These are phyloP conservation scores for Orthonychiurus folsomi DNA, from an alignment of 2,888 invertebrate genomes.

Conservation along the genomic window DNA sequence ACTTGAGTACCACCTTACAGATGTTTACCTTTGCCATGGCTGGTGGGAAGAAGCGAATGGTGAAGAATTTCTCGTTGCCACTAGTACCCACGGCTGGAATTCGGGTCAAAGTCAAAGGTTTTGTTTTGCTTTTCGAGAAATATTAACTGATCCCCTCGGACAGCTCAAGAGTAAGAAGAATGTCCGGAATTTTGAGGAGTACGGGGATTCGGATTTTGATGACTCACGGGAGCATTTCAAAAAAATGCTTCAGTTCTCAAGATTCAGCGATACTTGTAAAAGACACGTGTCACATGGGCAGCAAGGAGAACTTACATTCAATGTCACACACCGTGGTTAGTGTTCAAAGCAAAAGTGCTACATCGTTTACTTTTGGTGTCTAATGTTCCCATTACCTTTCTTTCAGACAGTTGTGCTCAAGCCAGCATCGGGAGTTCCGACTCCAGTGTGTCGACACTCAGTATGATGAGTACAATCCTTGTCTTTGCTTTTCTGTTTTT, in stretches of 20 bases:
- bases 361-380: no score
- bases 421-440: neutral
- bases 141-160: neutral
- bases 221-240: neutral
- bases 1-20: slow-evolving; percentile 6
- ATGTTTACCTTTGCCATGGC: slow-evolving; percentile 34
- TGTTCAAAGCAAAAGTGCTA: neutral
- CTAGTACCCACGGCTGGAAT: neutral
- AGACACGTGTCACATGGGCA: slow-evolving; percentile 27
- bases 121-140: slow-evolving; percentile 33
- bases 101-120: slow-evolving; percentile 18
- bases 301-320: slow-evolving; percentile 32
- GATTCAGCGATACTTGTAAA: slow-evolving; percentile 35
- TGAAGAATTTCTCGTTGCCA: slow-evolving; percentile 10
- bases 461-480: no score
- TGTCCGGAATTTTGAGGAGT: neutral
- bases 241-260: slow-evolving; percentile 29
- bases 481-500: no score
- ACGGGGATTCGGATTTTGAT: neutral
- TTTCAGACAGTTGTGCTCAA: neutral
- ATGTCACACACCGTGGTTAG: slow-evolving; percentile 32
- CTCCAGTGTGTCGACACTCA: no score
- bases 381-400: no score
- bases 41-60: slow-evolving; percentile 35
- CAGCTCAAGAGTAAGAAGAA: neutral